Percentiles rank a stretch among this genome's conserved stretches.
phyloP scores from a whole-genome alignment of 2,888 invertebrate genomes.

The Lutraria lutraria region DNA sequence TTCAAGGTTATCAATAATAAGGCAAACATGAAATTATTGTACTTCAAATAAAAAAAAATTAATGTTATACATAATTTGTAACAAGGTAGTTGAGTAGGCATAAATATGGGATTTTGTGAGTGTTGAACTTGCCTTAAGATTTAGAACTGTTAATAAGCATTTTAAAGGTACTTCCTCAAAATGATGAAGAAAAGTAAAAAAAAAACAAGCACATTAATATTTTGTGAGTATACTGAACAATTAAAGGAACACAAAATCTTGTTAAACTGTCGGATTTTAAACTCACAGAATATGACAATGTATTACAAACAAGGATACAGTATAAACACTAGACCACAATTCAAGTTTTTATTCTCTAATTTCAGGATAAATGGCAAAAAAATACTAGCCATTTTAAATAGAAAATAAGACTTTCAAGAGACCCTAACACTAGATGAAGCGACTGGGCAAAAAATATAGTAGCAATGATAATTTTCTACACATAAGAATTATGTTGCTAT shows the following conservation, averaged over 20 bases:
- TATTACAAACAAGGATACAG: background rate
- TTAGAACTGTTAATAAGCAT: slow-evolving; percentile 8
- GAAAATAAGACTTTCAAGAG: too few species aligned
- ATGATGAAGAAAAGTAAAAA: background rate
- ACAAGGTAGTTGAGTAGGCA: background rate
- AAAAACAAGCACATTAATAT: background rate
- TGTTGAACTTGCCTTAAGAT: background rate
- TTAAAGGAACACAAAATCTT: background rate
- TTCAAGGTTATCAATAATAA: background rate
- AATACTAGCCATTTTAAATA: too few species aligned
- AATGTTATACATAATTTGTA: background rate
- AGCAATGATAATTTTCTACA: too few species aligned
- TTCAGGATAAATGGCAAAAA: background rate
- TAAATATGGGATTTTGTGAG: background rate
- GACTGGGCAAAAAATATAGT: too few species aligned
- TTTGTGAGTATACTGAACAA: background rate
- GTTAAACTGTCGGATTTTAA: background rate
- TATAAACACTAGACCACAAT: slow-evolving; percentile 24
- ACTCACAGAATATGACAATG: background rate
- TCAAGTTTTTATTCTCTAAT: background rate
- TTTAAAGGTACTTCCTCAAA: background rate
- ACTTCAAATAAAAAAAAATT: background rate
- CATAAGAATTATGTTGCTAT: too few species aligned
- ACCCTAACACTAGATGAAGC: too few species aligned
- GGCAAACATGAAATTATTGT: background rate